phyloP scores from a whole-genome alignment of 1,140 invertebrate species.

The Papilio polytes region DNA sequence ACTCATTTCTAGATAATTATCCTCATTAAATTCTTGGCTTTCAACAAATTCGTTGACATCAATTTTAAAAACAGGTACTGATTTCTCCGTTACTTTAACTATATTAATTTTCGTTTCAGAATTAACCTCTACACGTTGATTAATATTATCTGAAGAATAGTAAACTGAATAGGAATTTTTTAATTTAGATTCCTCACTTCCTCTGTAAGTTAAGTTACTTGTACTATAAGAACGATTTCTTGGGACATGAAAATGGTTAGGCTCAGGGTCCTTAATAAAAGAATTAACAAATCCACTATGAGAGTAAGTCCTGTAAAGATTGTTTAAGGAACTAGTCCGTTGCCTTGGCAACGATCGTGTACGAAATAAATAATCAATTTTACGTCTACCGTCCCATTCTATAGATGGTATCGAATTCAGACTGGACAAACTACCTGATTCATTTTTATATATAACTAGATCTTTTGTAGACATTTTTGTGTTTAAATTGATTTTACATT shows the following conservation, averaged over 20 bases:
- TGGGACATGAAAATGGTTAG: slow-evolving; percentile 75
- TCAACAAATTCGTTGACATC: slow-evolving; percentile 64
- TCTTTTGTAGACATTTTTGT: slow-evolving; percentile 46
- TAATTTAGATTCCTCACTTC: slow-evolving; percentile 37
- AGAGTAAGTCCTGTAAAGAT: slow-evolving; percentile 71
- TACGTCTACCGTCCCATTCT: slow-evolving; percentile 67
- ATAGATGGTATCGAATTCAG: slow-evolving; percentile 67
- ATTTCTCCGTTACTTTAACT: slow-evolving; percentile 60
- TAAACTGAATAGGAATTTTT: slow-evolving; percentile 50
- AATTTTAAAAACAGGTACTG: slow-evolving; percentile 60
- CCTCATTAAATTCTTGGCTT: slow-evolving; percentile 77
- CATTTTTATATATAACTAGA: slow-evolving; percentile 47
- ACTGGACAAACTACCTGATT: slow-evolving; percentile 64
- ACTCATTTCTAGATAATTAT: slow-evolving; percentile 69
- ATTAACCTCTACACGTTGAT: slow-evolving; percentile 49
- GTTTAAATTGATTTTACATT: slow-evolving; percentile 67
- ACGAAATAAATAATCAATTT: slow-evolving; percentile 54
- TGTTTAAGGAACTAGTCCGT: slow-evolving; percentile 40
- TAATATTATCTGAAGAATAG: slow-evolving; percentile 63
- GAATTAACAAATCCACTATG: slow-evolving; percentile 77
- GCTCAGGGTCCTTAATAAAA: slow-evolving; percentile 70
- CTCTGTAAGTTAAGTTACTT: slow-evolving; percentile 56
- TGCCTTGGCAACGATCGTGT: slow-evolving; percentile 65
- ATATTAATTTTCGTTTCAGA: slow-evolving; percentile 41
- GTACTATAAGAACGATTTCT: slow-evolving; percentile 63